Evolutionary conservation across 2,888 invertebrate species (phyloP).

Genomic region (Acanthosepion pharaonis): DNA sequence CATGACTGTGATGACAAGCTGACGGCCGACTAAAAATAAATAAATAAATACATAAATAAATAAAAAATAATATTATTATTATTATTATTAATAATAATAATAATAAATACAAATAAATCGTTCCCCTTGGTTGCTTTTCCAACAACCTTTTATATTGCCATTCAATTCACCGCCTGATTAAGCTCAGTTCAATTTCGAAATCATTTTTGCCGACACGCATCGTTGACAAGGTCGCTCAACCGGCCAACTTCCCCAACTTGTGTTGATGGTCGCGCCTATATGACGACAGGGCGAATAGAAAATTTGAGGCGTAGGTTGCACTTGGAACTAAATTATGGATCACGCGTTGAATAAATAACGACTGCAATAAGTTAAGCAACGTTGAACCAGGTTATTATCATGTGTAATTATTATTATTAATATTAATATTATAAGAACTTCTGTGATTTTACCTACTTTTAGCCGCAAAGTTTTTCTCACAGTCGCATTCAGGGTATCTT

Average conservation of each 20-base stretch:
- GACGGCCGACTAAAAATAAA: not conserved
- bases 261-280: not conserved
- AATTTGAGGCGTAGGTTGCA: not conserved
- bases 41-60: not conserved
- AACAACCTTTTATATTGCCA: not conserved
- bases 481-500: no score
- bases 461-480: no score
- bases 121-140: not conserved
- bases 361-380: not conserved
- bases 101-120: not conserved
- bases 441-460: no score
- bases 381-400: not conserved
- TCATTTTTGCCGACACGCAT: not conserved
- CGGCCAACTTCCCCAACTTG: not conserved
- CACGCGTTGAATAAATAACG: not conserved
- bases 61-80: no score
- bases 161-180: not conserved
- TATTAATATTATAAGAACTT: no score
- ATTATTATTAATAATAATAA: not conserved
- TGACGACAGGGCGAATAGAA: not conserved
- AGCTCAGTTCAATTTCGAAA: not conserved
- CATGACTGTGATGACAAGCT: slow-evolving; percentile 22
- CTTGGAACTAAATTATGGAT: not conserved
- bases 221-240: not conserved
- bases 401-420: no score